Conservation (phyloP, 2,888 invertebrate genomes). For the Athrips mouffetella region DNA sequence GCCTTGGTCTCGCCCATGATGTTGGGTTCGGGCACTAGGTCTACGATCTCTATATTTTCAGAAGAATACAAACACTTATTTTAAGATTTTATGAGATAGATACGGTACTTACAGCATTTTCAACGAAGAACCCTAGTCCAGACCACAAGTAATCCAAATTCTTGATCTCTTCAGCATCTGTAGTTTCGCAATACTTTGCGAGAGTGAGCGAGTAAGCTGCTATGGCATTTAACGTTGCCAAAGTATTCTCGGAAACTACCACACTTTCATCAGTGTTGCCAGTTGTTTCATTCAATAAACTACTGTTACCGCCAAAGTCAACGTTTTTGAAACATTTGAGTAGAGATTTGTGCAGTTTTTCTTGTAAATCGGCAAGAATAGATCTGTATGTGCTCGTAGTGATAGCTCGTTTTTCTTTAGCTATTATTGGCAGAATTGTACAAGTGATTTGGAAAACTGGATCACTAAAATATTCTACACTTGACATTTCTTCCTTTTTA, state of each 20-base stretch:
- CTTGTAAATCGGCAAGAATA: conserved; percentile 63
- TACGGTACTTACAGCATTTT: conserved; percentile 60
- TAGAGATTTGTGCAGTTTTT: conserved; percentile 55
- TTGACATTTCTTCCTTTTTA: conserved; percentile 30
- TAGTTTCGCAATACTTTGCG: conserved; percentile 62
- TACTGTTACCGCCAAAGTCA: conserved; percentile 44
- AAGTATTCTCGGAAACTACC: conserved; percentile 40
- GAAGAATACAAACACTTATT: background rate
- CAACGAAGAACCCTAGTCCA: conserved; percentile 56
- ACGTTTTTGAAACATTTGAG: conserved; percentile 58
- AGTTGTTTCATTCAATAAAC: conserved; percentile 27
- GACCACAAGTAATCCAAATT: conserved; percentile 59
- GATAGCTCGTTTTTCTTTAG: conserved; percentile 61
- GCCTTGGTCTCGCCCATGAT: too few species aligned
- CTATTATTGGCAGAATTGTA: conserved; percentile 56
- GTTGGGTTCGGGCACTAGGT: too few species aligned
- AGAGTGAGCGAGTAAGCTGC: conserved; percentile 61
- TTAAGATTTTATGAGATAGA: background rate
- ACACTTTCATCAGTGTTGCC: conserved; percentile 49
- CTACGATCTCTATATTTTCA: too few species aligned
- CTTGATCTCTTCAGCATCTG: conserved; percentile 48
- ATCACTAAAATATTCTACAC: conserved; percentile 55
- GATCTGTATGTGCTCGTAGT: conserved; percentile 57
- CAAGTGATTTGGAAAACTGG: conserved; percentile 63
- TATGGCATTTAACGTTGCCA: conserved; percentile 64